Base-by-base conservation (phyloP, 2,113 vertebrate genomes). In the Clarias magur region DNA sequence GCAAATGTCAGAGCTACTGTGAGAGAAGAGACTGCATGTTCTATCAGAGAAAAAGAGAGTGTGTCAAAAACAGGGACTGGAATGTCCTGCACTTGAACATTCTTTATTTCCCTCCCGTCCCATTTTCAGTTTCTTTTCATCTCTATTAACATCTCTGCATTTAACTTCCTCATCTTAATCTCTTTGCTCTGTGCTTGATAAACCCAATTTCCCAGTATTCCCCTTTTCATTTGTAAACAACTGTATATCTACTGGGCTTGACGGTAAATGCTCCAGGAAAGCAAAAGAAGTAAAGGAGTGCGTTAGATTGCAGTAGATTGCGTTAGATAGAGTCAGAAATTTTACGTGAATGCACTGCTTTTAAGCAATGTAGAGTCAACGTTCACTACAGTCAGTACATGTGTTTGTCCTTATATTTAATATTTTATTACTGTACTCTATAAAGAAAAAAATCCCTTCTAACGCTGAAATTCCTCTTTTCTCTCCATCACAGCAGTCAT, bases 401-500 rank as follows among this genome's bases (percentile, higher is more conserved):
- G 60, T 86, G n/a, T 57, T 34, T 54, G 17, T 75, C 7, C 23
- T n/a, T n/a, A 16, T 53, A 6, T 25, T 34, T 38, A 56, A 34
- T 70, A 53, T 80, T 38, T 38, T 27, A 62, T 70, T 73, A 12
- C n/a, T 86, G 34, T 53, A 27, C 30, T 53, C 38, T 48, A 56
- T 17, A 62, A 34, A 59, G 67, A 53, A 6, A 54, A 27, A 21
- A 23, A 12, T 70, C 3, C 7, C 53, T 48, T 75, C 86, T 88
- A 89, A 93, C 70, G 85, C 62, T 87, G 87, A 16, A 48, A 86
- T 87, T 91, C 85, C 81, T 92, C 89, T 85, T 65, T 78, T 68
- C 84, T 86, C 34, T 87, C 57, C 7, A n/a, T 54, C 48, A 42
- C 93, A 99, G 98, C 98, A 78, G 97, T 99, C 91, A 99, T 99